Conservation (phyloP, 2,888 invertebrate genomes). For the Phyllotreta cruciferae region DNA sequence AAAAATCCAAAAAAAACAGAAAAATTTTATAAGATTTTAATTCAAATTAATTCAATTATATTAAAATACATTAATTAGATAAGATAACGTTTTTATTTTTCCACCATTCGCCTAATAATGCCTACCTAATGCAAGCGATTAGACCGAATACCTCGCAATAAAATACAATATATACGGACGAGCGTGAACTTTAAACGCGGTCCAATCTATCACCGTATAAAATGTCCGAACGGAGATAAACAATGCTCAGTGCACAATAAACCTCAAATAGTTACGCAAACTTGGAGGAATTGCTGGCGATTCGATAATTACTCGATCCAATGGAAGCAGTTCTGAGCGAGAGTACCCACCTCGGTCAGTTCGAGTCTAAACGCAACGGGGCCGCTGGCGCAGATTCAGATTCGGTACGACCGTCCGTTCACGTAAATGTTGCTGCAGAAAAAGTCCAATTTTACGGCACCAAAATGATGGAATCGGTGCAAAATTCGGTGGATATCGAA, state of each 20-base stretch:
- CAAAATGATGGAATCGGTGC: conserved; percentile 8
- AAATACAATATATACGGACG: neutral
- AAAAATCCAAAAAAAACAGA: too few relatives aligned
- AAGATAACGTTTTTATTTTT: too few relatives aligned
- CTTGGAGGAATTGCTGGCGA: conserved; percentile 9
- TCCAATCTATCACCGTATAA: conserved; percentile 50
- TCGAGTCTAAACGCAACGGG: conserved; percentile 1
- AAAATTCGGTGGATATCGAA: conserved; percentile 67
- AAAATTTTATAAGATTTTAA: too few relatives aligned
- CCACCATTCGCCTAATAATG: neutral
- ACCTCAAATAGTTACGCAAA: conserved; percentile 15
- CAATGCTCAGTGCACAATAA: conserved; percentile 35
- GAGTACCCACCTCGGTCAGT: conserved; percentile 20
- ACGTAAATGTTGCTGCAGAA: conserved; percentile 20
- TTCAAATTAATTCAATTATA: too few relatives aligned
- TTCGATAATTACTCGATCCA: neutral
- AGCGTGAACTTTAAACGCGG: conserved; percentile 51
- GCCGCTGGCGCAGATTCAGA: too few relatives aligned
- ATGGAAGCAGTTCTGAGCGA: conserved; percentile 33
- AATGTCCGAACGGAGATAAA: conserved; percentile 47
- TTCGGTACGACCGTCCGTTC: conserved; percentile 5
- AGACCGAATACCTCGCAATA: conserved; percentile 3
- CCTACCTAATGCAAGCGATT: neutral
- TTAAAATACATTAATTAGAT: too few relatives aligned
- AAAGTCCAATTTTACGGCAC: conserved; percentile 10